Conservation (phyloP, 1,140 invertebrate species). For the Myzus persicae region DNA sequence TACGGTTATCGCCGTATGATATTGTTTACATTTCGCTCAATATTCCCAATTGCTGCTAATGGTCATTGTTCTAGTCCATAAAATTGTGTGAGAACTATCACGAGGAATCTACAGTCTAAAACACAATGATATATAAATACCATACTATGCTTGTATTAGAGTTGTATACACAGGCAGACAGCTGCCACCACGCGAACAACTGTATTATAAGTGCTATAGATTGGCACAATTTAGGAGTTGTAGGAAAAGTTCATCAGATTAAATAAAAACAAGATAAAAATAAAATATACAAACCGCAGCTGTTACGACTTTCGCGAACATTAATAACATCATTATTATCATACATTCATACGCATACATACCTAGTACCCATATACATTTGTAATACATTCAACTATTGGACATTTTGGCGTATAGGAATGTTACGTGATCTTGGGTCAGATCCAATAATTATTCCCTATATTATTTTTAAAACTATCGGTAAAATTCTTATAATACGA, state of each 20-base stretch:
- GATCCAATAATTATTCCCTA: not conserved
- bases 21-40: not conserved
- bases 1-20: not conserved
- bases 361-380: not conserved
- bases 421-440: not conserved
- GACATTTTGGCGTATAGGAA: not conserved
- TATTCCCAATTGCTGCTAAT: conserved; percentile 9
- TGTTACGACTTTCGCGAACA: not conserved
- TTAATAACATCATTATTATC: not conserved
- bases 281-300: not conserved
- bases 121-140: not conserved
- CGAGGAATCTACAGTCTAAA: not conserved
- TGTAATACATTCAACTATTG: not conserved
- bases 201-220: not conserved
- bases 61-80: not conserved
- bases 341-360: not conserved
- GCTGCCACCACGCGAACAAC: not conserved
- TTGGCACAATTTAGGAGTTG: not conserved
- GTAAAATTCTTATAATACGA: not conserved
- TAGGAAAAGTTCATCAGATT: not conserved
- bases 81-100: not conserved
- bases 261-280: not conserved
- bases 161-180: not conserved
- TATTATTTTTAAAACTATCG: not conserved
- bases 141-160: no score